phyloP scores from a whole-genome alignment of 2,113 vertebrate genomes.

The Psilopsiagon aurifrons region DNA sequence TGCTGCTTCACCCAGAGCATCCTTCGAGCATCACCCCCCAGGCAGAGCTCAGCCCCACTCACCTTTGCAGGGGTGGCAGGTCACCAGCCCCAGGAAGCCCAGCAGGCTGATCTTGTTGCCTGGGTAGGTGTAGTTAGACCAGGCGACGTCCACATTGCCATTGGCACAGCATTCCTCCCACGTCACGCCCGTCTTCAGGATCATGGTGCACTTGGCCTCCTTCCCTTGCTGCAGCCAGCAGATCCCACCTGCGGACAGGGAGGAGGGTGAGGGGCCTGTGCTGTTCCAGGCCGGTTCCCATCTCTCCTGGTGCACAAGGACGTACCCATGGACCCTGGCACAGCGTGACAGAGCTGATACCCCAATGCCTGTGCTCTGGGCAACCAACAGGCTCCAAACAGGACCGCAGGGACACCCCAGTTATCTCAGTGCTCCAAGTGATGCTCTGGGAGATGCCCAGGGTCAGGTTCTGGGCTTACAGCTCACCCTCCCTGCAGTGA shows the following conservation, averaged over 20 bases:
- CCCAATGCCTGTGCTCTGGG: rapidly evolving
- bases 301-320: not conserved
- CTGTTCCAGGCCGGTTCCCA: not conserved
- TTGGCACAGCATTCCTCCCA: constrained; percentile 91
- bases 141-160: constrained; percentile 87
- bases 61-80: constrained; percentile 96
- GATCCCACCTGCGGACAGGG: constrained; percentile 82
- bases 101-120: constrained; percentile 94
- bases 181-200: constrained; percentile 87
- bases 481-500: not conserved
- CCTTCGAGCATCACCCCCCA: rapidly evolving
- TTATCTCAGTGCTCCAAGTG: rapidly evolving
- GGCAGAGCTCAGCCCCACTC: constrained; percentile 12
- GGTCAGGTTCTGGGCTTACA: not conserved
- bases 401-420: not conserved
- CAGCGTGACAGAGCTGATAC: rapidly evolving
- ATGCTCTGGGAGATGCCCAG: not conserved
- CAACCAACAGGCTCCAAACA: not conserved
- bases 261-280: not conserved
- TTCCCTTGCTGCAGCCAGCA: constrained; percentile 93
- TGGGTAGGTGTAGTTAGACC: constrained; percentile 91
- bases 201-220: constrained; percentile 89
- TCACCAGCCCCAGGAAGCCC: constrained; percentile 90
- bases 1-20: not conserved
- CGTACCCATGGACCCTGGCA: rapidly evolving